Evolutionary conservation across 1,140 invertebrate genomes (phyloP).

Genomic region (Polypedilum pembai): DNA sequence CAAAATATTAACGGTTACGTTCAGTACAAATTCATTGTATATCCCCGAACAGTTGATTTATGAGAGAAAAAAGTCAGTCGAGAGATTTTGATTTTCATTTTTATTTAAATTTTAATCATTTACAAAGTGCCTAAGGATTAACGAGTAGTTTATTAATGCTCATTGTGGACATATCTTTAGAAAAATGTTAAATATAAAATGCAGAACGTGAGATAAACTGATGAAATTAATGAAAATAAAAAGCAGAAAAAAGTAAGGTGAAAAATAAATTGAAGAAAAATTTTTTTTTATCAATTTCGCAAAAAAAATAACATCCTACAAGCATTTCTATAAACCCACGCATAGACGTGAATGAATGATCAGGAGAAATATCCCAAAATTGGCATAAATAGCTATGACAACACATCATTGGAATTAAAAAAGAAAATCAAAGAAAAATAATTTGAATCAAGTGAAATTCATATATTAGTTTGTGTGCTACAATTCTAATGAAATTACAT

Average conservation of each 20-base stretch:
- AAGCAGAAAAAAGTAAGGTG: neutral
- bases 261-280: neutral
- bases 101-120: no score
- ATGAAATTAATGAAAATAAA: neutral
- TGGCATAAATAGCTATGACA: slow-evolving; percentile 6
- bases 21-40: no score
- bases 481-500: no score
- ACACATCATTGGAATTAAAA: neutral
- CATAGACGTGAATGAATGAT: slow-evolving; percentile 9
- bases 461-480: neutral
- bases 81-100: no score
- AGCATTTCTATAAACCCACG: neutral
- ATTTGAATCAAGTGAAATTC: slow-evolving; percentile 9
- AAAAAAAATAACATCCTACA: slow-evolving; percentile 17
- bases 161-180: no score
- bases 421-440: neutral
- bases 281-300: slow-evolving; percentile 1
- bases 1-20: no score
- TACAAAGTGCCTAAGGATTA: no score
- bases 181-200: no score
- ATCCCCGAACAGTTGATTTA: no score
- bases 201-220: neutral
- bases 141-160: no score
- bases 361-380: slow-evolving; percentile 1
- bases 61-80: no score